These are phyloP conservation scores for Galerucella nymphaeae DNA, from an alignment of 2,888 invertebrate genomes.

Conservation along the genomic window DNA sequence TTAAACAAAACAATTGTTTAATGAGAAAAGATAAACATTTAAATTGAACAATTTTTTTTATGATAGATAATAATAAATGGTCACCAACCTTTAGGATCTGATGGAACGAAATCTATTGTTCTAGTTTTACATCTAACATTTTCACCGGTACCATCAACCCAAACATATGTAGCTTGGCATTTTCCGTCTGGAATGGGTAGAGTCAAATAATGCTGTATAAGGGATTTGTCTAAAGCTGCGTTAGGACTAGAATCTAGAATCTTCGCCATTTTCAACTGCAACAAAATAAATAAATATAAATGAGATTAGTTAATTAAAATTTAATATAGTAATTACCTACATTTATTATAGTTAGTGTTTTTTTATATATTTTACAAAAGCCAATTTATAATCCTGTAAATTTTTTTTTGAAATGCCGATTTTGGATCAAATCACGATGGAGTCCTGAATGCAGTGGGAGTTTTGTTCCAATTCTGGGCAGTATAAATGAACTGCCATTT, in stretches of 20 bases:
- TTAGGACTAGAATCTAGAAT: slow-evolving; percentile 81
- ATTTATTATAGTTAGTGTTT: too few relatives aligned
- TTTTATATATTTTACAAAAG: too few relatives aligned
- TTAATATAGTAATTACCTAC: too few relatives aligned
- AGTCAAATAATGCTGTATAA: slow-evolving; percentile 78
- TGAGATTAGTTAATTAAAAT: too few relatives aligned
- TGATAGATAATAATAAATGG: neutral
- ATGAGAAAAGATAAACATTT: too few relatives aligned
- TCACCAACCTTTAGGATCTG: slow-evolving; percentile 74
- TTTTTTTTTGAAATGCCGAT: too few relatives aligned
- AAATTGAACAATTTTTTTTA: too few relatives aligned
- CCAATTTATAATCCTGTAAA: too few relatives aligned
- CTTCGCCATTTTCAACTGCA: slow-evolving; percentile 43
- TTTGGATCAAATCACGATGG: too few relatives aligned
- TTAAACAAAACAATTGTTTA: too few relatives aligned
- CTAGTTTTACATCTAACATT: slow-evolving; percentile 88
- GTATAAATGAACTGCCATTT: neutral
- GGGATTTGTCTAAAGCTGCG: slow-evolving; percentile 81
- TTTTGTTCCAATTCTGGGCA: too few relatives aligned
- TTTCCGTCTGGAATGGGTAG: slow-evolving; percentile 82
- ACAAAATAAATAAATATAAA: neutral
- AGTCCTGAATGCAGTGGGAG: too few relatives aligned
- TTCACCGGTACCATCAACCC: slow-evolving; percentile 95
- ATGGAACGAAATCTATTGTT: slow-evolving; percentile 85
- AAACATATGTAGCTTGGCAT: slow-evolving; percentile 89